phyloP scores from a whole-genome alignment of 2,888 invertebrate species.

The Lasiommata megera region DNA sequence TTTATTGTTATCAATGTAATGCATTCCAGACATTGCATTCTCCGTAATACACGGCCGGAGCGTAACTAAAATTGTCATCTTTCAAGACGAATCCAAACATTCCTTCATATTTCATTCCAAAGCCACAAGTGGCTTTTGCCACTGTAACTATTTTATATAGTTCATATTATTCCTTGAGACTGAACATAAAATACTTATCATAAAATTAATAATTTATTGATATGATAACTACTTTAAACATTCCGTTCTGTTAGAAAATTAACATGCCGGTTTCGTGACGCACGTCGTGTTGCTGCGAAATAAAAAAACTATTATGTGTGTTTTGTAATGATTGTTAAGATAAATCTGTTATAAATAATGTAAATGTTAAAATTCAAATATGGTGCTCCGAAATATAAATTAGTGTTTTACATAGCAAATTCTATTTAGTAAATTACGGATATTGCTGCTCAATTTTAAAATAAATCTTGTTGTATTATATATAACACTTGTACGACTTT shows the following conservation, averaged over 20 bases:
- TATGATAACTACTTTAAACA: neutral
- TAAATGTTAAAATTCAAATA: neutral
- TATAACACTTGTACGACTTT: too few relatives aligned
- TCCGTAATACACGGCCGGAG: too few relatives aligned
- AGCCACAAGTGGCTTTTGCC: too few relatives aligned
- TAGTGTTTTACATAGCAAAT: neutral
- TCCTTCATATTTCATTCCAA: too few relatives aligned
- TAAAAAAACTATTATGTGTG: neutral
- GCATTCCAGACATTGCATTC: too few relatives aligned
- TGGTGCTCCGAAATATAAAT: neutral
- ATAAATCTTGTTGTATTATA: too few relatives aligned
- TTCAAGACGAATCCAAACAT: too few relatives aligned
- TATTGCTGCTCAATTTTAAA: neutral
- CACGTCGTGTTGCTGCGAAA: neutral
- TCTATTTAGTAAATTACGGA: neutral
- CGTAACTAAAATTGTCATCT: too few relatives aligned
- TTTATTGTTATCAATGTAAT: too few relatives aligned
- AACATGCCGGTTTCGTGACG: neutral
- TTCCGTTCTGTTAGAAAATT: neutral
- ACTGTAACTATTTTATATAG: too few relatives aligned
- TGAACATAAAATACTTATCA: neutral
- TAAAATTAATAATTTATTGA: neutral
- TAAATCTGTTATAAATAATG: neutral
- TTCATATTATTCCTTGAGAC: neutral
- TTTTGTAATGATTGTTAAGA: neutral